Conservation (phyloP, 2,797 vertebrate species). For the Tadarida brasiliensis region DNA sequence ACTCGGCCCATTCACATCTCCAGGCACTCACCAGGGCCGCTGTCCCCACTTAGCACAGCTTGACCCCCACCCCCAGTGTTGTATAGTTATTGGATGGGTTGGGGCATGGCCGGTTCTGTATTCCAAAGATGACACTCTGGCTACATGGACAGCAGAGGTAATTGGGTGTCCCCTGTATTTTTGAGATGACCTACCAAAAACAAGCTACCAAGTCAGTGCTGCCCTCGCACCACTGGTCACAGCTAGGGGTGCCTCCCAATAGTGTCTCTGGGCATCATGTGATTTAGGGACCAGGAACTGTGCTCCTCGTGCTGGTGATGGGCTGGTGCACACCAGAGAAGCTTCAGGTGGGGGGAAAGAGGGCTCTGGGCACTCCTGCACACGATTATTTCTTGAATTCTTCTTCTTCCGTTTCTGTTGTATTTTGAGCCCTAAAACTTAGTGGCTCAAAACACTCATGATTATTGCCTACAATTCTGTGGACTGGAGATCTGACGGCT, state of each 20-base stretch:
- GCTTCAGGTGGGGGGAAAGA: neutral
- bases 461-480: neutral
- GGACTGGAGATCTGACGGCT: neutral
- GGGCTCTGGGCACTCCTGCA: neutral
- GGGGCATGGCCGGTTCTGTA: neutral
- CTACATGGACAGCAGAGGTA: neutral
- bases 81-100: too few relatives aligned
- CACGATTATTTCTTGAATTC: neutral
- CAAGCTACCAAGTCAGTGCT: neutral
- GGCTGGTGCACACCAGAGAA: neutral
- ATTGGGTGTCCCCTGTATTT: neutral
- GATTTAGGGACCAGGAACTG: neutral
- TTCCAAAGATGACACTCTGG: neutral
- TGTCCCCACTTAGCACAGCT: neutral
- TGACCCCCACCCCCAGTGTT: neutral
- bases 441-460: neutral
- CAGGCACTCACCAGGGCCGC: neutral
- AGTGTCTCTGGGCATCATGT: neutral
- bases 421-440: neutral
- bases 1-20: neutral
- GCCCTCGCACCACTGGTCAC: neutral
- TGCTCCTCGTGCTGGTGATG: neutral
- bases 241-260: neutral
- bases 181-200: neutral
- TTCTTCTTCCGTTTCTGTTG: neutral